Base-by-base conservation (phyloP, 2,113 vertebrate species). In the Cyprinodon tularosa region DNA sequence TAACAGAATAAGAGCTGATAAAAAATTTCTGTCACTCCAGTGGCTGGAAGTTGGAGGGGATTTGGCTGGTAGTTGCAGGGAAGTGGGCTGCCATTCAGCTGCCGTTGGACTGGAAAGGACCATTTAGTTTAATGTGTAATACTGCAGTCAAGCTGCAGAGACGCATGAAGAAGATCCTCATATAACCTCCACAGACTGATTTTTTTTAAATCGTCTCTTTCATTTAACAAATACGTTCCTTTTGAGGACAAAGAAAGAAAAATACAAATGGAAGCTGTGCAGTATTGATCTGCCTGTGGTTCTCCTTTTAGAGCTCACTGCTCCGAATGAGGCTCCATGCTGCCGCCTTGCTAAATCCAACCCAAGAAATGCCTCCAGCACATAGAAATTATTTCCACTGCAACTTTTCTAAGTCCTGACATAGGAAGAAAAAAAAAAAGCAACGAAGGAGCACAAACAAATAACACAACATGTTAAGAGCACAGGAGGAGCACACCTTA, bases 341-440 rank as follows among this genome's bases (percentile, higher is more conserved):
- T 60, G 17, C 62, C 57, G n/a, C 42, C 38, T n/a, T 3, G 62
- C 62, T 70, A 74, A 69, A 73, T 66, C 29, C 62, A 65, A 2
- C 62, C 61, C 73, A 42, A 72, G 29, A 71, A 71, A 69, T 13
- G 64, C 60, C 75, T 47, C 48, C 3, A 81, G 78, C 63, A 37
- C 40, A 65, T 59, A 70, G 69, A 67, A 73, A 85, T 70, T 36
- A 68, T 85, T 82, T 79, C 69, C 40, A 69, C 72, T 76, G 72
- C 72, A 70, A 73, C 66, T 57, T 71, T 20, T 60, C 15, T 3
- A 62, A 47, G 17, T 29, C 59, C 29, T 68, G 47, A 40, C 72
- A 45, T 57, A 60, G 48, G n/a, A n/a, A n/a, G n/a, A n/a, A 29
- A 29, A 29, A 29, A 77, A 59, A 14, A 62, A 14, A 29, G 40